Conservation (phyloP, 2,888 invertebrate species). For the Cephus sareptanus region DNA sequence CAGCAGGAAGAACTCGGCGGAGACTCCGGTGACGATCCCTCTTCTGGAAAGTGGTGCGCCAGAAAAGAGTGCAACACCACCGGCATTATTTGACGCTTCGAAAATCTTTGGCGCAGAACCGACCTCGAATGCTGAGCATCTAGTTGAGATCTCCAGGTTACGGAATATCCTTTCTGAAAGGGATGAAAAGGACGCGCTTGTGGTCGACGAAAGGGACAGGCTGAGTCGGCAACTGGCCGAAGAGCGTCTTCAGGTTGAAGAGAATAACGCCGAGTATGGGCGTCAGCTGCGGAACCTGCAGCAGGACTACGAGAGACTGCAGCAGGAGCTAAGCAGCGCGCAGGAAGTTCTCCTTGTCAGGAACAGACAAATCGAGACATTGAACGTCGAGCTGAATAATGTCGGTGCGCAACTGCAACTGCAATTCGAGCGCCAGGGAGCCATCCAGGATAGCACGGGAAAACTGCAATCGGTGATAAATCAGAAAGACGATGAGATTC, state of each 20-base stretch:
- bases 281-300: constrained; percentile 21
- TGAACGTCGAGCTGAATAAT: constrained; percentile 34
- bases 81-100: constrained; percentile 52
- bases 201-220: constrained; percentile 28
- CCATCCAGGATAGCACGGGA: background rate
- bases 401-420: constrained; percentile 26
- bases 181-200: background rate
- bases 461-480: background rate
- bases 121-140: constrained; percentile 15
- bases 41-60: background rate
- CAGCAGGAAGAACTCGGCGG: constrained; percentile 10
- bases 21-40: constrained; percentile 15
- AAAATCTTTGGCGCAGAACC: constrained; percentile 44
- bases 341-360: constrained; percentile 27
- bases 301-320: constrained; percentile 19
- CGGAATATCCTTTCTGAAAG: constrained; percentile 35
- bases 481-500: constrained; percentile 12
- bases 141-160: constrained; percentile 30
- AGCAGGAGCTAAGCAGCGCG: constrained; percentile 24
- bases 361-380: constrained; percentile 27
- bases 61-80: constrained; percentile 15
- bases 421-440: constrained; percentile 18
- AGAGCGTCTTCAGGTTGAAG: constrained; percentile 26
- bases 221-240: constrained; percentile 26
- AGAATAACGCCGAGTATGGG: constrained; percentile 18